Base-by-base conservation (phyloP, 2,797 vertebrate genomes). In the Natrix natrix region DNA sequence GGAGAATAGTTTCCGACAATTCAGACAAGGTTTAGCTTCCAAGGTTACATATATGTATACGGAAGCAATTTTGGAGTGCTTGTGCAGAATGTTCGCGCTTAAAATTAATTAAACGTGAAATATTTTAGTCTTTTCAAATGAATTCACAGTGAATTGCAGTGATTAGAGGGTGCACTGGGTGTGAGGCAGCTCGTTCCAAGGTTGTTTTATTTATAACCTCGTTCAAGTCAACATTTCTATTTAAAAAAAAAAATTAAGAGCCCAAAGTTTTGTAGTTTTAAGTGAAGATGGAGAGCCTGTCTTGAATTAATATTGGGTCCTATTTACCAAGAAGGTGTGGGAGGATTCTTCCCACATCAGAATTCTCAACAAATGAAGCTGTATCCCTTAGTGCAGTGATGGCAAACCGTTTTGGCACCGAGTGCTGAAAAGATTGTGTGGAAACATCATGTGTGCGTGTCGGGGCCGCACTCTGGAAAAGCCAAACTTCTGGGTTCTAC, bases 41-140 rank as follows among this genome's bases (percentile, higher is more conserved):
- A 88, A 91, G 69, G 66, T 89, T 89, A 83, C 87, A 63, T 61
- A 88, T 61, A 89, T 86, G 69, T 63, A 56, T 56, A 83, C 0
- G 4, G 90, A 92, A 94, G 78, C 54, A 86, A 17, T 26, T 93
- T 89, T 87, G 59, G 32, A 92, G 52, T 86, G 83, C 37, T 78
- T 11, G 24, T 92, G 89, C n/a, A 88, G n/a, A 94, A 93, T 66
- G 63, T 54, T 78, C 3, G 4, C 28, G 32, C 88, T 91, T 86
- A 94, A 86, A 94, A 94, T 43, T 94, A 94, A 94, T 91, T 87
- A 95, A 90, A 86, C 59, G 24, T 54, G 74, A 92, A 86, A 88
- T 17, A 59, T 66, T 56, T 0, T 93, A 48, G 57, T 88, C 24
- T 86, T 90, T 94, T 95, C 91, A 96, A 95, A 95, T 91, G 61